Evolutionary conservation across 2,797 vertebrate genomes (phyloP), one percentile per base, ranked within the genome.

Genomic region (Corythornis leucogaster): DNA sequence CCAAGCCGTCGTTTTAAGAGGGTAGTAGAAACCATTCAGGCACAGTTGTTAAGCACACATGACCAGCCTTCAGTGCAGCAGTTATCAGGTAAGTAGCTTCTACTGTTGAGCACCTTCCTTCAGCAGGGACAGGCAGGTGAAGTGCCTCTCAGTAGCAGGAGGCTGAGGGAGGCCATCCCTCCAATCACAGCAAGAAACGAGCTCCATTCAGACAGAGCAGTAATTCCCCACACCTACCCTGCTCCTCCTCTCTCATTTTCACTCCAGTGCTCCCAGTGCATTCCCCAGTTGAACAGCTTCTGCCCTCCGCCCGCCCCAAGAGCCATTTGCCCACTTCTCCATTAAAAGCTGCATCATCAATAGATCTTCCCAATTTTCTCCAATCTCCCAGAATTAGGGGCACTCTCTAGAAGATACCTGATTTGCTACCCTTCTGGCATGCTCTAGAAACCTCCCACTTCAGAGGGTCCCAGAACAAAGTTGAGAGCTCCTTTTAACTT

Each of bases 11-110:
- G 99, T 93, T 99, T 99, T 96, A 99, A 99, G 98, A 98, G 99
- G 96, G 99, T 99, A 96, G 99, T 99, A 96, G 99, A 99, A 98
- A 99, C 99, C 68, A 99, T 99, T 97, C 99, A 99, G 98, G 98
- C 98, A 89, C 99, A 99, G 98, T 98, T 99, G 98, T 98, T 99
- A 98, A 99, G 99, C 98, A 98, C 99, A 97, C 99, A 99, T 18
- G 99, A 99, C 96, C 99, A 99, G 98, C 99, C 99, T 12, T 98
- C 98, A 21, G 98, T 99, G 97, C 99, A 99, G 97, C 99, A 99
- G 97, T 97, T 99, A 97, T 98, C 99, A 98, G 99, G 99, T 99
- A 98, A 99, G 99, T 98, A 43, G 15, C 68, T 94, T 92, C 87
- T 94, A 83, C 85, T 55, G 97, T 83, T 70, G 20, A 62, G 92